Evolutionary conservation across 2,888 invertebrate species (phyloP), one percentile per base, ranked within the genome.

Genomic region (Autographa gamma): DNA sequence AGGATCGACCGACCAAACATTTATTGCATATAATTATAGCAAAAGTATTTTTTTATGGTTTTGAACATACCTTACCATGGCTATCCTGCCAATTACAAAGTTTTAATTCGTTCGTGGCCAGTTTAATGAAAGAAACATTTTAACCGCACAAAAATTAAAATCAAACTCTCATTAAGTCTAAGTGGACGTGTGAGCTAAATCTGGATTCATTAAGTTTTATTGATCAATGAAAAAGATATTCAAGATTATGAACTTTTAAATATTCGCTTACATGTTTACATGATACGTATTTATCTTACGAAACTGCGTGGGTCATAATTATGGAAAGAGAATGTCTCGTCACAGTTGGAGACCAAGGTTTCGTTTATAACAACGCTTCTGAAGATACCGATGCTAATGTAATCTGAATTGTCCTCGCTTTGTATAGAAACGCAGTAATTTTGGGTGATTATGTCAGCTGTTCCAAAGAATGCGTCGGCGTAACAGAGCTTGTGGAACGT

Each of bases 401-500:
- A 79, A 79, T 83, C 88, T 88, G 87, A 90, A 91, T 91, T 93
- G 92, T 91, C 90, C 89, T 90, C 90, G 87, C 83, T 84, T 85
- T 83, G 85, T 88, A 88, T 88, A 87, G 90, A 90, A 91, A 89
- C 89, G 79, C 77, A 75, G 89, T 91, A 90, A 93, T 93, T 92
- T 92, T 79, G 87, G 90, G 86, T 89, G 92, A 91, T 93, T 95
- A 93, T 92, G 92, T 94, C 92, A 93, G 90, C 86, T 87, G 91
- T 91, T 91, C 91, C 90, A 86, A 85, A 87, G 89, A 88, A 86
- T 90, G 92, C 91, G 91, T 91, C 84, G 89, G 90, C 87, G 91
- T 92, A 89, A 88, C 85, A 79, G 84, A 89, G 88, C 86, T 86
- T 85, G 86, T 88, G 85, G 88, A 88, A 89, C 89, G 74, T 78